Evolutionary conservation across 1,140 invertebrate species (phyloP), one percentile per base, ranked within the genome.

Genomic region (Olivierus martensii): DNA sequence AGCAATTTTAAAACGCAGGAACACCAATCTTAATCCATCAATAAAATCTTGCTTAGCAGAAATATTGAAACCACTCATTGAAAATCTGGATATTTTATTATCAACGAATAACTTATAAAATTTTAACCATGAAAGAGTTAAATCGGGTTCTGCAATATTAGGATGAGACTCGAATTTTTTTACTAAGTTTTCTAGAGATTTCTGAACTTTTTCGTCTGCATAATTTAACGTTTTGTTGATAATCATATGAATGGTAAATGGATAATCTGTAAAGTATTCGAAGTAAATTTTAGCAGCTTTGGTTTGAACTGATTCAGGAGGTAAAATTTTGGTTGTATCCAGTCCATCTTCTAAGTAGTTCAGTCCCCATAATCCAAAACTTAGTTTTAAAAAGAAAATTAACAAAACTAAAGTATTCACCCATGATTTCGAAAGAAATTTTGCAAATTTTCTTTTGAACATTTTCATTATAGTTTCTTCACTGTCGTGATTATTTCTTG

Each of bases 61-160:
- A 15, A 90, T 80, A 2, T 82, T 80, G 1, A 79, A 72, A 60
- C 84, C 83, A 3, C 83, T 66, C 1, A 60, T 49, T n/a, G 59
- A 59, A 2, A 55, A 66, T 62, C 80, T 82, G 22, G 84, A 82
- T 55, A 79, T 74, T 61, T 84, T 84, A 55, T 78, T 70, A 11
- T 79, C 77, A 0, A 84, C 74, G 62, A 89, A 92, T 28, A 77
- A 77, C 0, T 87, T 69, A 62, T 90, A 94, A 39, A 79, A 81
- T 48, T 87, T 72, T 3, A 95, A 65, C 91, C 90, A 95, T 2
- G 87, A 92, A 67, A 92, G 86, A 0, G 87, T 88, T 62, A 88
- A 92, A 0, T 87, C 64, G 11, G 65, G 69, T 43, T 7, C 41
- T 43, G 69, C 70, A 37, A 91, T 83, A 63, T 83, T 91, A 0